phyloP scores from a whole-genome alignment of 2,797 vertebrate genomes.

The Lindbergichthys nudifrons region DNA sequence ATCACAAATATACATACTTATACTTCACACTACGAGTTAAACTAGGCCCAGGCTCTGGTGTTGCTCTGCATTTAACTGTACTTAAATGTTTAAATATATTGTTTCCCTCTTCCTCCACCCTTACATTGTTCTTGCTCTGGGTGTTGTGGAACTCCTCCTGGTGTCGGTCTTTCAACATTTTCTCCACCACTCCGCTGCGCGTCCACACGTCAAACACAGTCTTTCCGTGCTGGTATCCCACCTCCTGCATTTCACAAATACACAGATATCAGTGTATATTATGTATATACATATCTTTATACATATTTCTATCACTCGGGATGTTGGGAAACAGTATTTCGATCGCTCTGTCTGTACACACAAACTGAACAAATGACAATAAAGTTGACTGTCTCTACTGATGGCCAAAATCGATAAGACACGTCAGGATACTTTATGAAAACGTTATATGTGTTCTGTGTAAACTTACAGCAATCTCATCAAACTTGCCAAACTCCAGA shows the following conservation, averaged over 20 bases:
- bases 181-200: constrained; percentile 92
- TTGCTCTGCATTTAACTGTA: background rate
- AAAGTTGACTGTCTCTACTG: background rate
- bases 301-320: too few relatives aligned
- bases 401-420: background rate
- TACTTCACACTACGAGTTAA: too few relatives aligned
- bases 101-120: constrained; percentile 4
- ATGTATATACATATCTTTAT: too few relatives aligned
- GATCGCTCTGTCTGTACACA: too few relatives aligned
- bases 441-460: background rate
- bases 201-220: constrained; percentile 94
- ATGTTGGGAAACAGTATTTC: too few relatives aligned
- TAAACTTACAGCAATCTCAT: constrained; percentile 93
- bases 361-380: too few relatives aligned
- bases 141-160: constrained; percentile 89
- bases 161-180: constrained; percentile 93
- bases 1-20: background rate
- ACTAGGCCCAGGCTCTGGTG: too few relatives aligned
- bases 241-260: constrained; percentile 83
- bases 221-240: constrained; percentile 94
- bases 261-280: background rate
- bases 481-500: constrained; percentile 95
- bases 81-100: too few relatives aligned
- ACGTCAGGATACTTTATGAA: background rate
- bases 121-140: constrained; percentile 82